These are phyloP conservation scores for Catamblyrhynchus diadema DNA, from an alignment of 2,797 vertebrate genomes.

Conservation along the genomic window DNA sequence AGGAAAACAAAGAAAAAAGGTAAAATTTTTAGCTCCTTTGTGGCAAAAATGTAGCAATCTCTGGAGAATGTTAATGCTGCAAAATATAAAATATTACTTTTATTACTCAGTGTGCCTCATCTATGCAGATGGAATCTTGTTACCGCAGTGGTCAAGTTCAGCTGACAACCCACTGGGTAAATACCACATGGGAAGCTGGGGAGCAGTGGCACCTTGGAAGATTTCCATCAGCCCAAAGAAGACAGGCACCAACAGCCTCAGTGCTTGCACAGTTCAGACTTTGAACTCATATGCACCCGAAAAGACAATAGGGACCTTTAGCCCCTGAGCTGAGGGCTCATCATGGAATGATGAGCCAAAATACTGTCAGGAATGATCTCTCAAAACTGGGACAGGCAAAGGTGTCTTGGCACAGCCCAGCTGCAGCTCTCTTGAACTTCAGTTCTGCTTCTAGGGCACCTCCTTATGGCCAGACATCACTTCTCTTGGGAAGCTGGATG, in stretches of 20 bases:
- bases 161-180: background rate
- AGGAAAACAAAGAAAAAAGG: background rate
- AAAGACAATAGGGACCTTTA: rapidly evolving
- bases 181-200: background rate
- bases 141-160: background rate
- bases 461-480: background rate
- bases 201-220: background rate
- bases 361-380: background rate
- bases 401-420: background rate
- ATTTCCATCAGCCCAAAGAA: background rate
- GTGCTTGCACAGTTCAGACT: background rate
- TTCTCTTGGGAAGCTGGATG: background rate
- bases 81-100: background rate
- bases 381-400: background rate
- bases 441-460: background rate
- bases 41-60: background rate
- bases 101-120: background rate
- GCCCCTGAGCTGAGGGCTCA: background rate
- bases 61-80: background rate
- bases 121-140: background rate
- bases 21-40: background rate
- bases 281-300: background rate
- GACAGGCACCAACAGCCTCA: background rate
- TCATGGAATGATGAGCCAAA: background rate
- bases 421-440: background rate